Conservation (phyloP, 1,140 invertebrate genomes). For the Nomia melanderi region DNA sequence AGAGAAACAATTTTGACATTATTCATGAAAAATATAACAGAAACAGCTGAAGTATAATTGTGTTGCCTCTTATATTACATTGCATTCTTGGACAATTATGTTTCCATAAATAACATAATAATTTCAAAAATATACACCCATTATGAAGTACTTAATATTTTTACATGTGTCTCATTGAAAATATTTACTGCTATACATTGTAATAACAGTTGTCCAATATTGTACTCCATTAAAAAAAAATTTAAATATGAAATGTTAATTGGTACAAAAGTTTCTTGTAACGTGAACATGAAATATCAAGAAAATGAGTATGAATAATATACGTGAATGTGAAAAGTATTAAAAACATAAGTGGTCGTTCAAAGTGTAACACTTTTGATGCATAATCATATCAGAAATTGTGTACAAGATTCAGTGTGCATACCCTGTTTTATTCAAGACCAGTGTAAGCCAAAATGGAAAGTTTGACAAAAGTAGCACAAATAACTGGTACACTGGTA, state of each 20-base stretch:
- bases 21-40: neutral
- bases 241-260: constrained; percentile 15
- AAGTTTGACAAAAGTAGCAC: constrained; percentile 66
- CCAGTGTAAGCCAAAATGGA: constrained; percentile 61
- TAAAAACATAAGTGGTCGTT: constrained; percentile 16
- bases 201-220: neutral
- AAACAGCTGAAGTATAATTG: constrained; percentile 18
- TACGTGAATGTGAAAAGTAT: neutral
- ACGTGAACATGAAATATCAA: neutral
- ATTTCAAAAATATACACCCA: constrained; percentile 3
- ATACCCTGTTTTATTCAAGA: constrained; percentile 12
- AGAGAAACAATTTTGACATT: constrained; percentile 1
- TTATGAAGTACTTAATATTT: neutral
- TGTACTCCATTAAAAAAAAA: neutral
- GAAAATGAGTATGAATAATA: constrained; percentile 17
- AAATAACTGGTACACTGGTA: constrained; percentile 62
- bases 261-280: neutral
- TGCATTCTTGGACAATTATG: constrained; percentile 4
- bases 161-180: constrained; percentile 3
- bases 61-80: constrained; percentile 10
- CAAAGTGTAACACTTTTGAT: constrained; percentile 21
- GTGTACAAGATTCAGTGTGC: constrained; percentile 27
- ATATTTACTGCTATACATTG: neutral
- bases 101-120: neutral
- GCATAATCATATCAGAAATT: constrained; percentile 2